These are phyloP conservation scores for Xiphophorus birchmanni DNA, from an alignment of 2,797 vertebrate genomes.

Conservation along the genomic window DNA sequence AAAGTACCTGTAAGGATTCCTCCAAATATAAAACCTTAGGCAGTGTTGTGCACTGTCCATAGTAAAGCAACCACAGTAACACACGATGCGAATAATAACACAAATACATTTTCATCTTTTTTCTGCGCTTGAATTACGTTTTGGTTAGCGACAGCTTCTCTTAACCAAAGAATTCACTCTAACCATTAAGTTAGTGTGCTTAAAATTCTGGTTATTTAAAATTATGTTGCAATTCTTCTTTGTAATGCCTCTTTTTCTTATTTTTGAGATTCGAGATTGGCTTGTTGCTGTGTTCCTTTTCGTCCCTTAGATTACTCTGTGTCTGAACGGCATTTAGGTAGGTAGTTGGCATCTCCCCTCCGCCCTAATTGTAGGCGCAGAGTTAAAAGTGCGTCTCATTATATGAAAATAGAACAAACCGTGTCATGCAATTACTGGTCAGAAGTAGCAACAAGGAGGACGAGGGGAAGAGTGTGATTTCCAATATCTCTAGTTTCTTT, in stretches of 20 bases:
- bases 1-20: not conserved
- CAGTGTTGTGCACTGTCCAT: not conserved
- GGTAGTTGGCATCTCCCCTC: conserved; percentile 43
- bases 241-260: not conserved
- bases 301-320: conserved; percentile 26
- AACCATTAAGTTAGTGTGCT: not conserved
- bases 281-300: not conserved
- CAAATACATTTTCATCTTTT: not conserved
- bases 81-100: not conserved
- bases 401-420: conserved; percentile 36
- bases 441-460: conserved; percentile 19
- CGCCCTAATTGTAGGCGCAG: conserved; percentile 49
- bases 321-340: conserved; percentile 35
- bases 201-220: not conserved
- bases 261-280: conserved; percentile 8
- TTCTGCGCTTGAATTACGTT: not conserved
- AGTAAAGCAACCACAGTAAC: not conserved
- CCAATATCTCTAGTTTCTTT: not conserved
- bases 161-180: not conserved
- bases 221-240: not conserved
- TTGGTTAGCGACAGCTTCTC: not conserved
- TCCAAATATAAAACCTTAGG: not conserved
- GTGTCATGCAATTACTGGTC: conserved; percentile 8
- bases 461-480: conserved; percentile 1
- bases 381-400: conserved; percentile 48